Base-by-base conservation (phyloP, 2,888 invertebrate species). In the Dorcus parallelipipedus region DNA sequence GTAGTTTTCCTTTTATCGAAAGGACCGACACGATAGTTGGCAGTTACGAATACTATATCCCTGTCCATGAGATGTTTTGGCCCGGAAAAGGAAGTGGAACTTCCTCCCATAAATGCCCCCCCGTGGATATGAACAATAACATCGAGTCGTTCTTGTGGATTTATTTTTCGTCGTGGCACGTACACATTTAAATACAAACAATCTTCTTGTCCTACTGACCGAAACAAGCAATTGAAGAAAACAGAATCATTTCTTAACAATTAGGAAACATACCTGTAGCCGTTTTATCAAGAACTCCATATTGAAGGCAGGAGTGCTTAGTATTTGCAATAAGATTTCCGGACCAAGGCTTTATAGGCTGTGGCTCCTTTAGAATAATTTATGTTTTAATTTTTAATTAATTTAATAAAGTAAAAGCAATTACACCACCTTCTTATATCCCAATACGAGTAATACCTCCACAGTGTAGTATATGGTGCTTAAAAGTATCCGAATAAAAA, bases 1-100 rank as follows among this genome's bases (percentile, higher is more conserved):
- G 4, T 14, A 1, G 10, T 14, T 45, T 45, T 45, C 9, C 2
- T 6, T 10, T 45, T 51, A 84, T 84, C 88, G 41, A 88, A 67
- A 0, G 85, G 83, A 49, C 88, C 88, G 9, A 88, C 66, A 10
- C 89, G 80, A 68, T 88, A 88, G 72, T 85, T 86, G 0, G 88
- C 67, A 2, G 85, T 86, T 0, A 88, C 87, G 0, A 85, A 76
- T 1, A 89, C 82, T 3, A 86, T 77, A 60, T 87, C 83, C 40
- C 78, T 74, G 52, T 84, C 83, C 84, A 89, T 84, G 0, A 89
- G 63, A 60, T 80, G 78, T 3, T 78, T 72, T 0, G 85, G 81
- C 1, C 81, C 82, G n/a, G 61, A 20, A 69, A 83, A 84, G 68
- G 82, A 82, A 9, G 75, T 70, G 0, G 81, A 79, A 0, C 79